These are phyloP conservation scores for Philopedon plagiatum DNA, from an alignment of 2,888 invertebrate genomes.

Conservation along the genomic window DNA sequence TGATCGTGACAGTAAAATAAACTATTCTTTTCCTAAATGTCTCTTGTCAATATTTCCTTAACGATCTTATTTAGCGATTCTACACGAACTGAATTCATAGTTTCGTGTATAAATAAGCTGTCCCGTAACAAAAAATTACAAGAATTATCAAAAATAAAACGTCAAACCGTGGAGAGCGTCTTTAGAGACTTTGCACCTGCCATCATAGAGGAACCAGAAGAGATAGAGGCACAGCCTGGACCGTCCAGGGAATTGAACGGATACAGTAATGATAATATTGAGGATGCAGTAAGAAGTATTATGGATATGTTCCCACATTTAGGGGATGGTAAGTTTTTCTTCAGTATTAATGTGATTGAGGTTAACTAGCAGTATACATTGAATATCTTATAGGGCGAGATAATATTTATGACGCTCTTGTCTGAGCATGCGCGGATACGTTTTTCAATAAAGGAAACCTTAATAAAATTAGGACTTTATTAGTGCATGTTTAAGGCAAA, in stretches of 20 bases:
- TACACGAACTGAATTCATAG: conserved; percentile 63
- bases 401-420: too few relatives aligned
- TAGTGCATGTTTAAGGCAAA: too few relatives aligned
- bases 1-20: too few relatives aligned
- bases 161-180: conserved; percentile 53
- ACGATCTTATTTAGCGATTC: conserved; percentile 60
- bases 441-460: too few relatives aligned
- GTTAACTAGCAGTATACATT: too few relatives aligned
- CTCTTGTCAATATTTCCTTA: conserved; percentile 51
- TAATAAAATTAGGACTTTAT: too few relatives aligned
- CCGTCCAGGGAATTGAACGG: conserved; percentile 34
- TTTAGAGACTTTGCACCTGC: conserved; percentile 55
- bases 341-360: too few relatives aligned
- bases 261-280: conserved; percentile 59
- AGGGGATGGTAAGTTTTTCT: conserved; percentile 76
- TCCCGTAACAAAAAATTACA: conserved; percentile 56
- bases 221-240: conserved; percentile 47
- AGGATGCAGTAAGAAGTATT: conserved; percentile 68
- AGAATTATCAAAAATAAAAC: conserved; percentile 52
- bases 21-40: too few relatives aligned
- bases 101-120: conserved; percentile 61
- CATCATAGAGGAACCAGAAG: conserved; percentile 46
- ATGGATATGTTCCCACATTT: conserved; percentile 82
- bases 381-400: too few relatives aligned
- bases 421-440: too few relatives aligned